phyloP scores from a whole-genome alignment of 2,888 invertebrate genomes.

The Atrina japonica region DNA sequence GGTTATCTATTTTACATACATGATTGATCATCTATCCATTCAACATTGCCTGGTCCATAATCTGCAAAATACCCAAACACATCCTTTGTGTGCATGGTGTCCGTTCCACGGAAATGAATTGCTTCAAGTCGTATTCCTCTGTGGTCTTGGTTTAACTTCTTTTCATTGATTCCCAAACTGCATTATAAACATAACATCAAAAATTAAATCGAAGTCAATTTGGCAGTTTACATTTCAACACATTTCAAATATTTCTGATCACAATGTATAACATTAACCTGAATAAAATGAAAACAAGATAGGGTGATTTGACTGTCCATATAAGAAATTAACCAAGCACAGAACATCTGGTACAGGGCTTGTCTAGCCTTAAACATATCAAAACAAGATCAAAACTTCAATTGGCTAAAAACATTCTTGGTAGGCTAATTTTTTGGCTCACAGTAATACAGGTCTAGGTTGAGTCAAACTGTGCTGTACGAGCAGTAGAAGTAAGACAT shows the following conservation, averaged over 20 bases:
- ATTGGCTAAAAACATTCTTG: too few species aligned
- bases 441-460: too few species aligned
- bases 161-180: slow-evolving; percentile 82
- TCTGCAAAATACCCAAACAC: slow-evolving; percentile 90
- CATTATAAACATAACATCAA: slow-evolving; percentile 19
- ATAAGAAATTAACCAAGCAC: too few species aligned
- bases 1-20: slow-evolving; percentile 83
- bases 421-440: too few species aligned
- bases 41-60: slow-evolving; percentile 88
- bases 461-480: too few species aligned
- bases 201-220: background rate
- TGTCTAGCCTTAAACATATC: too few species aligned
- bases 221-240: background rate
- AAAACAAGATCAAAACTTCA: too few species aligned
- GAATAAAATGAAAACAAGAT: background rate
- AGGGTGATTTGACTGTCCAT: background rate
- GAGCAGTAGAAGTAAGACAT: too few species aligned
- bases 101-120: slow-evolving; percentile 88
- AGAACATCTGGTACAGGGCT: too few species aligned
- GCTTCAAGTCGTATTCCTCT: slow-evolving; percentile 83
- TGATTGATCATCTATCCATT: slow-evolving; percentile 90
- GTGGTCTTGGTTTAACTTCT: slow-evolving; percentile 66
- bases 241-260: background rate
- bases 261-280: background rate
- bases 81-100: slow-evolving; percentile 89